Evolutionary conservation across 2,888 invertebrate genomes (phyloP).

Genomic region (Microplitis manilae): DNA sequence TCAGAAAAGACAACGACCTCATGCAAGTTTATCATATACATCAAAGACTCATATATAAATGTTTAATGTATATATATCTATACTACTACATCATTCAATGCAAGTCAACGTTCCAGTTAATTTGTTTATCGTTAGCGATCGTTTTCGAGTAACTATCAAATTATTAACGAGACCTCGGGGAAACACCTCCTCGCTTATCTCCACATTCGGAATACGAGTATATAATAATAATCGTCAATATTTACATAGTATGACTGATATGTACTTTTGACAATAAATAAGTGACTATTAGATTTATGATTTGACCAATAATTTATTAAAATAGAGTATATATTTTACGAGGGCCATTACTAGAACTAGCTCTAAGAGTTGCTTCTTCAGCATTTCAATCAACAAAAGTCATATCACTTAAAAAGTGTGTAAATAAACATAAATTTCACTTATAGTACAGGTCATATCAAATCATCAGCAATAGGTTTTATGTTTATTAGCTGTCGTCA

Average conservation of each 20-base stretch:
- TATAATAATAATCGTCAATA: conserved; percentile 16
- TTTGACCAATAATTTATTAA: neutral
- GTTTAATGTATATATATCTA: neutral
- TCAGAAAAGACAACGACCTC: conserved; percentile 30
- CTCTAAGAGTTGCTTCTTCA: conserved; percentile 31
- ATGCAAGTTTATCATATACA: neutral
- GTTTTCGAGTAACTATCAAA: conserved; percentile 14
- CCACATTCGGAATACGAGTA: conserved; percentile 24
- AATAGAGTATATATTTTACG: neutral
- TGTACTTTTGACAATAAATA: neutral
- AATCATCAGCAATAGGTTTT: neutral
- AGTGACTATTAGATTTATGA: neutral
- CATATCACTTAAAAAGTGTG: conserved; percentile 26
- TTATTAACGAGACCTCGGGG: conserved; percentile 36
- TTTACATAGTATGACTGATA: conserved; percentile 18
- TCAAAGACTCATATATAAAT: conserved; percentile 6
- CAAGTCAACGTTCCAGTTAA: conserved; percentile 20
- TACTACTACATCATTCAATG: neutral
- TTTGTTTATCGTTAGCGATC: conserved; percentile 32
- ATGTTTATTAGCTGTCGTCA: neutral
- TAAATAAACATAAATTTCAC: conserved; percentile 36
- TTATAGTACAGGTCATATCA: neutral
- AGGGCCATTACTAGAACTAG: conserved; percentile 18
- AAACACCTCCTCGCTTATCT: conserved; percentile 35
- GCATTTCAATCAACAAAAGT: conserved; percentile 29